These are phyloP conservation scores for Colinus virginianus DNA, from an alignment of 2,113 vertebrate genomes.

Conservation along the genomic window DNA sequence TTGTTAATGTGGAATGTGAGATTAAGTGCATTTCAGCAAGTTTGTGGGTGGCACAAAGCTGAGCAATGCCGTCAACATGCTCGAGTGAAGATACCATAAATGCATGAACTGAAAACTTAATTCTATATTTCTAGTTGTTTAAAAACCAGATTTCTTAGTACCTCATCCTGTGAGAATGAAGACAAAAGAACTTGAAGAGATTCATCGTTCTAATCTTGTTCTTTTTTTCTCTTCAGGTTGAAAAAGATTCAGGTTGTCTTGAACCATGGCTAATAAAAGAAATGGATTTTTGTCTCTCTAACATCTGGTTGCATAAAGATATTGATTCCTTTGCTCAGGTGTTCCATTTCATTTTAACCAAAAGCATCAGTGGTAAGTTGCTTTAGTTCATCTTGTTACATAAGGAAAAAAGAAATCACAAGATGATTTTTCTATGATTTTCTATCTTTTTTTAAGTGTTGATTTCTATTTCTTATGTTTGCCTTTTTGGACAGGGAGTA, in stretches of 20 bases:
- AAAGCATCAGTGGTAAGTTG: constrained; percentile 90
- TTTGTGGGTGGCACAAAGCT: neutral
- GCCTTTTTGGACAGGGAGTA: neutral
- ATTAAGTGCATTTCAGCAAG: neutral
- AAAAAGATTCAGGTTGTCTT: constrained; percentile 82
- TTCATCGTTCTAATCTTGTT: neutral
- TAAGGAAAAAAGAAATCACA: neutral
- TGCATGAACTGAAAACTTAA: neutral
- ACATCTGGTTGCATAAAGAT: constrained; percentile 89
- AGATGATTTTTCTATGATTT: neutral
- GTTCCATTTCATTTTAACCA: constrained; percentile 92
- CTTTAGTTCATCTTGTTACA: neutral
- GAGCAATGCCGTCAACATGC: neutral
- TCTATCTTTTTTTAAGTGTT: fast-evolving
- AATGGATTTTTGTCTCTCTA: constrained; percentile 93
- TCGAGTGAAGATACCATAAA: neutral
- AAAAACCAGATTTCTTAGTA: neutral
- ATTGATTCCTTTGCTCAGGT: constrained; percentile 88
- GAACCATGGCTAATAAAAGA: constrained; percentile 90
- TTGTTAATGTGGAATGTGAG: neutral
- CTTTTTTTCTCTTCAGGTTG: constrained; percentile 75
- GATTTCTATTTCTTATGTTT: neutral
- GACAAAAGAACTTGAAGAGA: neutral
- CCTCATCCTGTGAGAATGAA: neutral
- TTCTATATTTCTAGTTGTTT: neutral